Evolutionary conservation across 2,888 invertebrate genomes (phyloP), one percentile per base, ranked within the genome.

Genomic region (Heliconius ismenius): DNA sequence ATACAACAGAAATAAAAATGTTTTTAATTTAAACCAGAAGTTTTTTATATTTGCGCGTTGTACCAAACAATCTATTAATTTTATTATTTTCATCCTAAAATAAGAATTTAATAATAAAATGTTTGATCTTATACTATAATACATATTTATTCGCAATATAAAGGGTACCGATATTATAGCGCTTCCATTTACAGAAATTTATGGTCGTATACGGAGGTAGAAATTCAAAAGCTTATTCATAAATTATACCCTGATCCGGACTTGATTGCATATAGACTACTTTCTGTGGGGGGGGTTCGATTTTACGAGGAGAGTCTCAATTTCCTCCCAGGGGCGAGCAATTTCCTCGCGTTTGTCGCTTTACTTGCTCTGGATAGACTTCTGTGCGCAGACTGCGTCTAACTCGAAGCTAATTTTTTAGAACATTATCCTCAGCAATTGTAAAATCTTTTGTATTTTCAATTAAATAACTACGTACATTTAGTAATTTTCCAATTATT

Each of bases 341-440:
- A 92, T 92, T 92, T 92, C 92, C 91, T 90, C 83, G 83, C 86
- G 90, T 90, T 91, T 90, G 91, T 87, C 88, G 85, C 81, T 77
- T 76, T 70, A 74, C 77, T 76, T 58, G 65, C 78, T 26, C 49
- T 64, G 70, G 39, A 72, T 75, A 72, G 70, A 54, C 67, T 75
- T 77, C 75, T 67, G 62, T 49, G 43, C 43, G 32, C 32, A 64
- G 60, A 75, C 32, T 64, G 54, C 62, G 39, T 54, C 32, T 70
- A 28, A 70, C 39, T 67, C 67, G 10, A 28, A 70, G 24, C 58
- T 70, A 70, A n/a, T 54, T 70, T 58, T 54, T 67, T 24, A 67
- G 39, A 67, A 49, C 11, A 65, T 39, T 13, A 67, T 39, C 18
- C 15, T 43, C 24, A 39, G 7, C 67, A 36, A 15, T 67, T 26